Evolutionary conservation across 2,113 vertebrate genomes (phyloP).

Genomic region (Paradoxurus hermaphroditus): DNA sequence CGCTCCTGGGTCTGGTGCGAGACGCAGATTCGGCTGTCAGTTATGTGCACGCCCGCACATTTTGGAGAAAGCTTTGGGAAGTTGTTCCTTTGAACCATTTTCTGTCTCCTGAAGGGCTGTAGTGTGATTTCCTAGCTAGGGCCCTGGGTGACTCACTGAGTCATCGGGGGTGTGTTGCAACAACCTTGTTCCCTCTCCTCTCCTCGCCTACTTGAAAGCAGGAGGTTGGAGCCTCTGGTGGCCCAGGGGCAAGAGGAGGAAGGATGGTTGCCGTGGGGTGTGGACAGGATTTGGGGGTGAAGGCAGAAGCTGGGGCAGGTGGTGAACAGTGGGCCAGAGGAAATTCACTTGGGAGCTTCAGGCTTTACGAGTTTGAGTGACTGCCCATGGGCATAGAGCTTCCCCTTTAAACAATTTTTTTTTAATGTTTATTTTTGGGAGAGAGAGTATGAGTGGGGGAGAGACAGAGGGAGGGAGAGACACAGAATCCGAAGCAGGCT

Average conservation of each 20-base stretch:
- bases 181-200: not conserved
- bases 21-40: not conserved
- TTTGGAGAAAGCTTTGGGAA: not conserved
- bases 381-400: not conserved
- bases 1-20: rapidly evolving
- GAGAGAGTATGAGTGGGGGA: too few species aligned
- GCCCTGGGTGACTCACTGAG: not conserved
- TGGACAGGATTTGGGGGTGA: not conserved
- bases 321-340: not conserved
- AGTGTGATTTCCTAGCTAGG: not conserved
- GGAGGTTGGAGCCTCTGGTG: not conserved
- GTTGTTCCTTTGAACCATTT: not conserved
- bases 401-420: not conserved
- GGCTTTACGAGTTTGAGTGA: not conserved
- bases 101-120: not conserved
- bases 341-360: not conserved
- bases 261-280: not conserved
- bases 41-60: not conserved
- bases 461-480: too few species aligned
- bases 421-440: too few species aligned
- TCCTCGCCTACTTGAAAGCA: not conserved
- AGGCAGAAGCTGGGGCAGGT: not conserved
- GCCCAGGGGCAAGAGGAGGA: not conserved
- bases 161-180: not conserved
- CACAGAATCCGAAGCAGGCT: too few species aligned